A percentile compares a stretch with the other conserved stretches of the same genome.
Evolutionary conservation across 2,888 invertebrate species (phyloP).

Genomic region (Fragum whitleyi): DNA sequence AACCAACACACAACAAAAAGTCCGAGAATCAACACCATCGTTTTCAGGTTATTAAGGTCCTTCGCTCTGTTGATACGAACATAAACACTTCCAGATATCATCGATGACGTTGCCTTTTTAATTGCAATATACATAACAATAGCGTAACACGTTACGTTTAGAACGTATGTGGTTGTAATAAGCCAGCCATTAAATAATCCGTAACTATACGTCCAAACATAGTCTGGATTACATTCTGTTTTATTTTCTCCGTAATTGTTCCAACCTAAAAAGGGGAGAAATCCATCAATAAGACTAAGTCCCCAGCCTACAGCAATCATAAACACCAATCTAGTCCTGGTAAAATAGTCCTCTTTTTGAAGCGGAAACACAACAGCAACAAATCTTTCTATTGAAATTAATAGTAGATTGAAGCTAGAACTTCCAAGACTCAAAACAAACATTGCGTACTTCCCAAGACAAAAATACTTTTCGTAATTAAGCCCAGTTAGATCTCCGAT

Average conservation of each 20-base stretch:
- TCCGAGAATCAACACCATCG: conserved; percentile 50
- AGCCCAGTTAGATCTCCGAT: background rate
- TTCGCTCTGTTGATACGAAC: conserved; percentile 19
- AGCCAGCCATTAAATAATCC: background rate
- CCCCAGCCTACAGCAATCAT: conserved; percentile 39
- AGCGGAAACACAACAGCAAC: conserved; percentile 34
- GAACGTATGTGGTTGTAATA: background rate
- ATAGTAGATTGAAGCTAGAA: conserved; percentile 37
- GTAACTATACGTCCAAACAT: conserved; percentile 1
- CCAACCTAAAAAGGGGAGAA: conserved; percentile 35
- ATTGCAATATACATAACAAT: background rate
- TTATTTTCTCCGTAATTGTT: conserved; percentile 25
- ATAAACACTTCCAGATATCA: conserved; percentile 1
- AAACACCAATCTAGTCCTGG: background rate
- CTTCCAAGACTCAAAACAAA: conserved; percentile 42
- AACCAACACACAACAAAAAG: conserved; percentile 46
- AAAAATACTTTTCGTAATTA: conserved; percentile 27
- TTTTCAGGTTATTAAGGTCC: conserved; percentile 43
- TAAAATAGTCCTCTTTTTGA: background rate
- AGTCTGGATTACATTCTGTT: conserved; percentile 29
- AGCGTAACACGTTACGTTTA: background rate
- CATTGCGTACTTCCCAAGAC: conserved; percentile 34
- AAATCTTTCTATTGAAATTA: conserved; percentile 49
- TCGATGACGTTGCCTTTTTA: background rate
- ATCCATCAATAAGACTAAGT: background rate